These are phyloP conservation scores for Synanthedon andrenaeformis DNA, from an alignment of 2,888 invertebrate species.

Conservation along the genomic window DNA sequence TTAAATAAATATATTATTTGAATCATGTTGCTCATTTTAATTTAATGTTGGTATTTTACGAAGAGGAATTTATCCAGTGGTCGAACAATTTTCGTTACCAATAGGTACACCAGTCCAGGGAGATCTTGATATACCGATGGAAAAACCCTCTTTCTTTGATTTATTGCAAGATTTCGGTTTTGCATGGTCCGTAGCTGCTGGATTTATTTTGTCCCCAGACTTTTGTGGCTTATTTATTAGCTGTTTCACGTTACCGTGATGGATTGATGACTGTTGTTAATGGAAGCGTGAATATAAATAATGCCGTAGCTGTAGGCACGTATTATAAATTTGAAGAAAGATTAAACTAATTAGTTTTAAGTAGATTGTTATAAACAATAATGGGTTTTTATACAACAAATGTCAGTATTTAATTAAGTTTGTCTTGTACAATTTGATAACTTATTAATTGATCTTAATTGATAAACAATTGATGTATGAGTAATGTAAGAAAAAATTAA, in stretches of 20 bases:
- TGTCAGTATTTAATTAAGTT: too few species aligned
- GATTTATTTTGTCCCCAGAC: constrained; percentile 6
- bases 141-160: constrained; percentile 21
- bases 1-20: too few species aligned
- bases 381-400: too few species aligned
- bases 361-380: too few species aligned
- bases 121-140: constrained; percentile 2
- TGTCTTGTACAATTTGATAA: too few species aligned
- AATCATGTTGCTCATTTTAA: too few species aligned
- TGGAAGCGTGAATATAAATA: constrained; percentile 15
- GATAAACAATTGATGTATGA: too few species aligned
- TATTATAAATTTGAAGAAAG: background rate
- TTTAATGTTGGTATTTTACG: too few species aligned
- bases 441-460: too few species aligned
- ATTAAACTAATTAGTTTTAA: background rate
- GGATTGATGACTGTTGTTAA: constrained; percentile 32
- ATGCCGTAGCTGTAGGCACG: background rate
- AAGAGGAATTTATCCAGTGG: too few species aligned
- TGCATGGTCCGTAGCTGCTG: constrained; percentile 5
- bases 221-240: constrained; percentile 18
- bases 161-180: constrained; percentile 18
- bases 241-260: constrained; percentile 42
- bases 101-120: background rate
- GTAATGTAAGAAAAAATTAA: too few species aligned
- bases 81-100: too few species aligned